phyloP scores from a whole-genome alignment of 2,797 vertebrate genomes.

The Pangasius krempfi region DNA sequence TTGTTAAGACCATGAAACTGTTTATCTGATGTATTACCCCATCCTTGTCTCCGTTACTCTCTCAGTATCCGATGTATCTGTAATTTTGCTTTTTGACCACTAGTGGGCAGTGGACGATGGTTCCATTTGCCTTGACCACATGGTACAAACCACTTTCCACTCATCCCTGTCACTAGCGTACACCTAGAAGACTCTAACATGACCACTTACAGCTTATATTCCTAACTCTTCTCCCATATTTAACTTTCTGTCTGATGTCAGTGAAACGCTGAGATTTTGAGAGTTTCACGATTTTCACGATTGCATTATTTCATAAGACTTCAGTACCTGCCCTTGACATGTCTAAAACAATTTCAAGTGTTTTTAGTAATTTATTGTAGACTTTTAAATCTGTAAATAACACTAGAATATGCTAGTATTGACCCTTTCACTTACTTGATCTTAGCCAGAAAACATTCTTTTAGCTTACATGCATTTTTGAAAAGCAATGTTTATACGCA shows the following conservation, averaged over 20 bases:
- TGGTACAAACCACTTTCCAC: slow-evolving; percentile 29
- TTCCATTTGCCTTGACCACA: slow-evolving; percentile 18
- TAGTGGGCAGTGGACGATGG: slow-evolving; percentile 66
- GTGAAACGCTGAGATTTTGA: slow-evolving; percentile 47
- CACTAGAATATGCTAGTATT: slow-evolving; percentile 68
- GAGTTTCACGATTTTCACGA: not conserved
- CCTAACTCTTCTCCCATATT: slow-evolving; percentile 12
- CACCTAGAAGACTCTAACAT: slow-evolving; percentile 41
- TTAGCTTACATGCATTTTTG: slow-evolving; percentile 59
- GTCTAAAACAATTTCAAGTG: slow-evolving; percentile 55
- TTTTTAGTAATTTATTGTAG: slow-evolving; percentile 87
- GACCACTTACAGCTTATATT: slow-evolving; percentile 14
- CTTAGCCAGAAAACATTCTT: slow-evolving; percentile 56
- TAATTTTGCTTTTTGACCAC: slow-evolving; percentile 56
- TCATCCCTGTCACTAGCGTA: slow-evolving; percentile 12
- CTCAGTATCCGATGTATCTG: slow-evolving; percentile 35
- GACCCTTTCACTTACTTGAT: slow-evolving; percentile 62
- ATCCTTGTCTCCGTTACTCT: not conserved
- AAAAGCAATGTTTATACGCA: slow-evolving; percentile 50
- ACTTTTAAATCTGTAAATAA: slow-evolving; percentile 72
- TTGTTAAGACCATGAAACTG: slow-evolving; percentile 20
- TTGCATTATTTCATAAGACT: slow-evolving; percentile 56
- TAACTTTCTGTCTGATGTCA: slow-evolving; percentile 10
- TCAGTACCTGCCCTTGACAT: slow-evolving; percentile 55
- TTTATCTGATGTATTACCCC: slow-evolving; percentile 24